Base-by-base conservation (phyloP, 2,113 vertebrate genomes). In the Lepisosteus osseus region DNA sequence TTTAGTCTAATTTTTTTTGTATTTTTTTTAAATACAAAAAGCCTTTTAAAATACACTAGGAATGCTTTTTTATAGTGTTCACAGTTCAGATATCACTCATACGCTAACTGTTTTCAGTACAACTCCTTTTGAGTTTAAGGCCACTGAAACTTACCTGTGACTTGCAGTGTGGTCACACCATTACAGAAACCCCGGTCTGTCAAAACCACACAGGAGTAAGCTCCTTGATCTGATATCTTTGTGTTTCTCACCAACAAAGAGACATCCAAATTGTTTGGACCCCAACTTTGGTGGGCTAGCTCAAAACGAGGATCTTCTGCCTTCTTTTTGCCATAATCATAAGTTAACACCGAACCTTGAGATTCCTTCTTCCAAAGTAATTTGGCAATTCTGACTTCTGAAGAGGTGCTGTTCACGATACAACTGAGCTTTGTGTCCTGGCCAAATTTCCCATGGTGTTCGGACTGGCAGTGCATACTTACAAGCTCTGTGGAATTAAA, bases 191-290 rank as follows among this genome's bases (percentile, higher is more conserved):
- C 86, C 0, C 7, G 12, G 55, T 73, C 54, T n/a, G 84, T 85
- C 0, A 7, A 0, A 65, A 91, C 80, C 0, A 0, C 0, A 54
- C 83, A 87, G 0, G 0, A 0, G 40, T 88, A 90, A 0, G 0
- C 0, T 7, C 84, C 88, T 0, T 61, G 1, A 2, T 89, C 9
- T 2, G 44, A 2, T 56, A 85, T 0, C 6, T 1, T 0, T 0
- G 86, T 88, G 64, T 82, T 40, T 3, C 0, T 3, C 3, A 91
- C 80, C 61, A 81, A 71, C 69, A 92, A 67, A 2, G 88, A 91
- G 2, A 87, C 70, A 2, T 76, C 78, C 75, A 67, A 55, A 73
- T 72, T 76, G 0, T 1, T 73, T 0, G 0, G 0, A 14, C 65
- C 12, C 84, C 79, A 83, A 2, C 0, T 45, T 0, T 12, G 6